These are phyloP conservation scores for Lepidonotus clava DNA, from an alignment of 2,888 invertebrate genomes.

Conservation along the genomic window DNA sequence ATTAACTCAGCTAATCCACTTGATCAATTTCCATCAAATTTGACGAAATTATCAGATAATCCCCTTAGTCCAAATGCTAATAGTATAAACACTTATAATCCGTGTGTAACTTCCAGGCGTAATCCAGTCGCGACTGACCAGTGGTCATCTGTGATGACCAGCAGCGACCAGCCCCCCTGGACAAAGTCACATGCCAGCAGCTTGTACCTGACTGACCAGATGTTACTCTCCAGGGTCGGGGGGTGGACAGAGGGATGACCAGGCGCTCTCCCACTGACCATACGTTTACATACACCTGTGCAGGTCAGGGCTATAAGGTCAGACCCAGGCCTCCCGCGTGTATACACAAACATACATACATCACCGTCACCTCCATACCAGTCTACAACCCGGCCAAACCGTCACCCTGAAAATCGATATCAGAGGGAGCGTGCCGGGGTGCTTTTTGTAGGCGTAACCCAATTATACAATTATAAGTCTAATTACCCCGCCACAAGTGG, in stretches of 20 bases:
- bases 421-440: background rate
- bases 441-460: background rate
- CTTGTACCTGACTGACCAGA: background rate
- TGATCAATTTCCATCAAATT: too few species aligned
- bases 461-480: constrained; percentile 17
- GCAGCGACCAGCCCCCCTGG: too few species aligned
- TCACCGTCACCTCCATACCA: background rate
- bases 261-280: background rate
- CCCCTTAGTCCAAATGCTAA: too few species aligned
- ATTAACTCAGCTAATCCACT: too few species aligned
- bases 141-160: too few species aligned
- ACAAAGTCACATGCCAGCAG: too few species aligned
- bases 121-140: too few species aligned
- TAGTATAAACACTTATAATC: too few species aligned
- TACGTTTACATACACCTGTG: background rate
- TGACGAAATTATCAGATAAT: too few species aligned
- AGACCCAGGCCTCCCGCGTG: background rate
- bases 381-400: background rate
- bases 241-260: constrained; percentile 2
- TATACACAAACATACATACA: too few species aligned
- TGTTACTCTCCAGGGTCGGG: background rate
- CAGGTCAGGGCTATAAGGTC: background rate
- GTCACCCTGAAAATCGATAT: background rate
- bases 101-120: too few species aligned
- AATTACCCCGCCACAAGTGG: background rate